Evolutionary conservation across 2,888 invertebrate genomes (phyloP).

Genomic region (Polyploca ridens): DNA sequence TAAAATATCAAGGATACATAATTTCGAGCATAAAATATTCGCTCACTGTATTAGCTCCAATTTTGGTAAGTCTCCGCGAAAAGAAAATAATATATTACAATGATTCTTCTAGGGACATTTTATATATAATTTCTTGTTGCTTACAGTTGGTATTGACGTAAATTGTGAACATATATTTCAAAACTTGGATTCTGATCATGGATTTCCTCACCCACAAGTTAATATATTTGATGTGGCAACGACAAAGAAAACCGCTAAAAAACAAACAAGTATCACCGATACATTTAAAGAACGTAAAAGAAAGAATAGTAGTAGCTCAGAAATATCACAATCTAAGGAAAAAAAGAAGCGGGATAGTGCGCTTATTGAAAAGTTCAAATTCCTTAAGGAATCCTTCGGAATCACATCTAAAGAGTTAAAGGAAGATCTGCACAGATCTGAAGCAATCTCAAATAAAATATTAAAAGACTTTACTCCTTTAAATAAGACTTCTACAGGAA

Average conservation of each 20-base stretch:
- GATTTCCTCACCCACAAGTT: slow-evolving; percentile 19
- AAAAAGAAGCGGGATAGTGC: slow-evolving; percentile 66
- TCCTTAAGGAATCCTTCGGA: slow-evolving; percentile 60
- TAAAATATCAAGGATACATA: slow-evolving; percentile 68
- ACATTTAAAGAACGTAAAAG: slow-evolving; percentile 63
- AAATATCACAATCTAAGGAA: slow-evolving; percentile 57
- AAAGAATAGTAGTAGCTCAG: slow-evolving; percentile 42
- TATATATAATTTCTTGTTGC: slow-evolving; percentile 9
- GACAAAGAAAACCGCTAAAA: slow-evolving; percentile 30
- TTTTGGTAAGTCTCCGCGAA: slow-evolving; percentile 71
- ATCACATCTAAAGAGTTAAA: slow-evolving; percentile 51
- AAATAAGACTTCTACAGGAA: slow-evolving; percentile 10
- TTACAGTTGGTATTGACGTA: slow-evolving; percentile 83
- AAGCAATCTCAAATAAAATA: slow-evolving; percentile 37
- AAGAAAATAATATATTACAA: neutral
- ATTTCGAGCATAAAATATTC: slow-evolving; percentile 70
- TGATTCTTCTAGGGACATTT: neutral
- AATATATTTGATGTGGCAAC: slow-evolving; percentile 17
- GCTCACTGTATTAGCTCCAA: slow-evolving; percentile 85
- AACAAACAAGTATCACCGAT: slow-evolving; percentile 53
- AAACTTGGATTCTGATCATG: slow-evolving; percentile 38
- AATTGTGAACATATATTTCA: slow-evolving; percentile 65
- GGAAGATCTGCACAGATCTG: slow-evolving; percentile 38
- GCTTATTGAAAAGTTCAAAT: slow-evolving; percentile 59
- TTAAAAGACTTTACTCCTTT: slow-evolving; percentile 31